Evolutionary conservation across 1,140 invertebrate species (phyloP).

Genomic region (Schmidtea mediterranea): DNA sequence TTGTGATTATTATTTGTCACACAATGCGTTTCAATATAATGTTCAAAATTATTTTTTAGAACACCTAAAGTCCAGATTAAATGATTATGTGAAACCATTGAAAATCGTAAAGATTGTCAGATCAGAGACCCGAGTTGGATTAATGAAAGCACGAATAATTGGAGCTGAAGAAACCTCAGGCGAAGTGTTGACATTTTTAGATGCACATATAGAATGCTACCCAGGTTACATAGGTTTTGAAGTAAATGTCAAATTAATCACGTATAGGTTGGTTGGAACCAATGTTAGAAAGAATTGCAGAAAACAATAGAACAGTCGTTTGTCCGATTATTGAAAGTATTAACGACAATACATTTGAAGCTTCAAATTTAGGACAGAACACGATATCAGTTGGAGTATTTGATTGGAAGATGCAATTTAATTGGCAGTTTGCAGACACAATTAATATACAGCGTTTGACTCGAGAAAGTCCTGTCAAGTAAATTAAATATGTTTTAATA

Average conservation of each 20-base stretch:
- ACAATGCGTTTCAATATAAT: no score
- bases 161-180: conserved; percentile 57
- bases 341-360: conserved; percentile 53
- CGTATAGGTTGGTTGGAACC: conserved; percentile 87
- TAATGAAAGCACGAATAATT: conserved; percentile 64
- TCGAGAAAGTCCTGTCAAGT: no score
- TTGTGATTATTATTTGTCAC: no score
- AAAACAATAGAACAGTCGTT: conserved; percentile 50
- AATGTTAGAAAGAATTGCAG: conserved; percentile 59
- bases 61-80: conserved; percentile 61
- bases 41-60: no score
- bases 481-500: no score
- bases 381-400: conserved; percentile 18
- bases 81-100: conserved; percentile 61
- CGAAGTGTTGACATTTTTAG: conserved; percentile 70
- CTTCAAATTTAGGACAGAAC: conserved; percentile 14
- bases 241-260: no score
- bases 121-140: conserved; percentile 30
- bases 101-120: conserved; percentile 65
- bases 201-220: conserved; percentile 81
- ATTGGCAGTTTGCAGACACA: conserved; percentile 31
- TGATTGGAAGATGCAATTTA: conserved; percentile 21
- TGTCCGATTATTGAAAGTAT: conserved; percentile 83
- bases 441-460: no score
- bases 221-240: no score